These are phyloP conservation scores for Indicator maculatus DNA, from an alignment of 2,113 vertebrate species.

Conservation along the genomic window DNA sequence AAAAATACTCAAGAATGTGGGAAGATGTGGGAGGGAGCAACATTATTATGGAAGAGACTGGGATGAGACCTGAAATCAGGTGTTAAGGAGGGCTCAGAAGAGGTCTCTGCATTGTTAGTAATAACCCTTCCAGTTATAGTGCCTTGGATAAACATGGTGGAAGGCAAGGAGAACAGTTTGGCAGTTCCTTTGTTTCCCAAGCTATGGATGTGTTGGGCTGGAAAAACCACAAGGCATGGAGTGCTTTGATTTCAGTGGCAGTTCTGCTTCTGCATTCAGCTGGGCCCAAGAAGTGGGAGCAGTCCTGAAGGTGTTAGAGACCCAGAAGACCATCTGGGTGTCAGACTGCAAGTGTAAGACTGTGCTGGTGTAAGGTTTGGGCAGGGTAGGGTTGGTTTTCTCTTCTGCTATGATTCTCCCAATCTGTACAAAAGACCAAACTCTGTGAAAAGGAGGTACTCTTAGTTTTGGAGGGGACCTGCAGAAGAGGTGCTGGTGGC, in stretches of 20 bases:
- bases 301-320: background rate
- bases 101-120: background rate
- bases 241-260: background rate
- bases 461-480: background rate
- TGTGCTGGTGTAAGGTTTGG: background rate
- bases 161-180: background rate
- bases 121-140: background rate
- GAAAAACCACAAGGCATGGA: background rate
- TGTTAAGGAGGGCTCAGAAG: background rate
- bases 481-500: background rate
- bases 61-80: background rate
- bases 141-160: background rate
- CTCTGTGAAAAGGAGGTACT: background rate
- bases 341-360: no score
- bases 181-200: background rate
- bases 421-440: background rate
- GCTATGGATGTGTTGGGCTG: background rate
- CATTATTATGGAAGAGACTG: background rate
- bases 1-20: background rate
- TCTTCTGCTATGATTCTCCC: rapidly evolving
- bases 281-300: background rate
- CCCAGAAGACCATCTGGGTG: background rate
- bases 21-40: background rate
- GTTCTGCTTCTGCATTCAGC: background rate
- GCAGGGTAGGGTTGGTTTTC: background rate